These are phyloP conservation scores for Noctilio leporinus DNA, from an alignment of 2,113 vertebrate genomes.

Conservation along the genomic window DNA sequence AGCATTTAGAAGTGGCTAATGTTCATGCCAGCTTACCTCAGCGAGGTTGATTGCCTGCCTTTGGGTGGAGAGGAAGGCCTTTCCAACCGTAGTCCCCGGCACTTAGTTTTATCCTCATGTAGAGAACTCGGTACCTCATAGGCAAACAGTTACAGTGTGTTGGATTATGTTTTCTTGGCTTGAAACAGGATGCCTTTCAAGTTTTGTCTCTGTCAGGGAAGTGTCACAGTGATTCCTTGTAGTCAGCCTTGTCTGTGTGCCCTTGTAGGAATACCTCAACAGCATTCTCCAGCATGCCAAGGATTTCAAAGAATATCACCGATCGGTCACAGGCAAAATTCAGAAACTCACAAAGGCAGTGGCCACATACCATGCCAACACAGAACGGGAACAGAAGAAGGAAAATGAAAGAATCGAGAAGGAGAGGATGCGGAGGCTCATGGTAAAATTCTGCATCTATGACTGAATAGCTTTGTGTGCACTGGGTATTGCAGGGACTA, in stretches of 20 bases:
- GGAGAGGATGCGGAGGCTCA: slow-evolving; percentile 95
- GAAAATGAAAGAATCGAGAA: slow-evolving; percentile 98
- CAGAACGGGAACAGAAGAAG: slow-evolving; percentile 97
- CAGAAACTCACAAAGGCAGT: slow-evolving; percentile 97
- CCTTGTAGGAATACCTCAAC: slow-evolving; percentile 94
- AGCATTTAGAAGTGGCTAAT: accelerated
- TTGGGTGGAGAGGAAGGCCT: neutral
- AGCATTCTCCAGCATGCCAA: slow-evolving; percentile 98
- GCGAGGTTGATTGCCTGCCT: neutral
- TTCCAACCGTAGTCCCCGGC: neutral
- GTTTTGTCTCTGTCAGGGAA: neutral
- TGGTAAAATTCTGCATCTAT: slow-evolving; percentile 79
- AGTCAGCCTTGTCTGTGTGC: neutral
- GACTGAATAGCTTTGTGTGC: neutral
- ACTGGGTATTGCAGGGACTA: accelerated
- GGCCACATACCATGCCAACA: slow-evolving; percentile 97
- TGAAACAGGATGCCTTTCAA: neutral
- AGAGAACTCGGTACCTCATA: accelerated
- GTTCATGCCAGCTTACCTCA: accelerated
- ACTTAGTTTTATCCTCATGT: neutral
- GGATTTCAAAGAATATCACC: slow-evolving; percentile 98
- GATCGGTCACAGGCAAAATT: slow-evolving; percentile 93
- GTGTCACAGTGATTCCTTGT: accelerated
- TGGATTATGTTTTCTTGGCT: neutral
- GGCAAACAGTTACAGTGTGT: accelerated